These are phyloP conservation scores for Brachynemurus nebulosus DNA, from an alignment of 2,888 invertebrate species.

Conservation along the genomic window DNA sequence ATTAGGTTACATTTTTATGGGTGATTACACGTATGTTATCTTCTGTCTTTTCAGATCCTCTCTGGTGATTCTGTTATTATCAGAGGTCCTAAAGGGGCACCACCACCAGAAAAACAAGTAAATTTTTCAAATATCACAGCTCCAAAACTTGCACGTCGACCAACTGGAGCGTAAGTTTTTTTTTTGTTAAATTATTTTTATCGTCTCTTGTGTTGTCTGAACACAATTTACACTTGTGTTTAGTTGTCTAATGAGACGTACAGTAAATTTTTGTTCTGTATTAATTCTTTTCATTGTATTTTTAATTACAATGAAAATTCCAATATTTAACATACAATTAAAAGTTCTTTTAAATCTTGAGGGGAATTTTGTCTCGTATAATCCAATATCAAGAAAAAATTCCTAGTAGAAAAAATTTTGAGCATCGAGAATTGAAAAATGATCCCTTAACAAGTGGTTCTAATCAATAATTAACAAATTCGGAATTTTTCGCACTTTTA, in stretches of 20 bases:
- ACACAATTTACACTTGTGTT: slow-evolving; percentile 4
- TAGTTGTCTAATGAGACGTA: slow-evolving; percentile 9
- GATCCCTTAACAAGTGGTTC: no score
- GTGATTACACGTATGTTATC: background rate
- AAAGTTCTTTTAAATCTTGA: no score
- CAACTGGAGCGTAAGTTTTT: slow-evolving; percentile 36
- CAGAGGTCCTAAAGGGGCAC: slow-evolving; percentile 75
- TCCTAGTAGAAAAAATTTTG: no score
- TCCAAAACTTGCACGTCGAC: slow-evolving; percentile 75
- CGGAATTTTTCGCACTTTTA: no score
- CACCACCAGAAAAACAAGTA: slow-evolving; percentile 83
- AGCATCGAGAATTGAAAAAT: no score
- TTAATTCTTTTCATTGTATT: no score
- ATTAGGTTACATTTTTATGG: background rate
- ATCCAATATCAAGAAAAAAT: no score
- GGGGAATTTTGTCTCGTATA: no score
- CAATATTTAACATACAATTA: no score
- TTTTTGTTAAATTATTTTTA: background rate
- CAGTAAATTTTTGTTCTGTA: slow-evolving; percentile 16
- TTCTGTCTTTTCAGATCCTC: slow-evolving; percentile 52
- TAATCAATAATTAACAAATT: no score
- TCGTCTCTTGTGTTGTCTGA: slow-evolving; percentile 4
- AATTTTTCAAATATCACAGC: slow-evolving; percentile 84
- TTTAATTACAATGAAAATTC: no score
- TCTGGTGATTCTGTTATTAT: slow-evolving; percentile 95